Percentiles rank a stretch among this genome's conserved stretches.
These are phyloP conservation scores for Anser cygnoides DNA, from an alignment of 2,113 vertebrate genomes.

Conservation along the genomic window DNA sequence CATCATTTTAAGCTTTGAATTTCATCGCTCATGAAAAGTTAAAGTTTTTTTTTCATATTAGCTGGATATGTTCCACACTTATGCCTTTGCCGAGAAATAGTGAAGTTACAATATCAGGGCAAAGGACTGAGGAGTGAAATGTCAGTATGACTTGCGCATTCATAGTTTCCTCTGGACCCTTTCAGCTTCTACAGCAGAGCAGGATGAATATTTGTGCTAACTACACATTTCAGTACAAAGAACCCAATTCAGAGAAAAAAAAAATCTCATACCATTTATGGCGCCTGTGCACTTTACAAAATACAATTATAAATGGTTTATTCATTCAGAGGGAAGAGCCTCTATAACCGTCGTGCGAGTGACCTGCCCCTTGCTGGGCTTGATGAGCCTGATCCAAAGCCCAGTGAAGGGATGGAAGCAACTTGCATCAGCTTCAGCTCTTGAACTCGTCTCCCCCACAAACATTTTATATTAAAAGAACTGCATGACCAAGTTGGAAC, in stretches of 20 bases:
- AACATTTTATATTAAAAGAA: background rate
- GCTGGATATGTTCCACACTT: background rate
- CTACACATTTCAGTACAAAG: slow-evolving; percentile 76
- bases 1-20: background rate
- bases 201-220: slow-evolving; percentile 73
- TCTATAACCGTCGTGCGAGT: slow-evolving; percentile 57
- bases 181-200: slow-evolving; percentile 53
- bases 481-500: background rate
- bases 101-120: background rate
- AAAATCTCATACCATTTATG: slow-evolving; percentile 70
- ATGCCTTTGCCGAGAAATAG: background rate
- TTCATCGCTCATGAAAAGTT: background rate
- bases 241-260: slow-evolving; percentile 69
- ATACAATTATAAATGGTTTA: slow-evolving; percentile 74
- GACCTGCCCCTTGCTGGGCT: slow-evolving; percentile 48
- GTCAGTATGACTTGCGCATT: slow-evolving; percentile 61
- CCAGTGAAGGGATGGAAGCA: background rate
- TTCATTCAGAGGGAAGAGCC: slow-evolving; percentile 72
- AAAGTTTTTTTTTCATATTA: slow-evolving; percentile 20
- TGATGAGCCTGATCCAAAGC: background rate
- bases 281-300: slow-evolving; percentile 70
- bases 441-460: background rate
- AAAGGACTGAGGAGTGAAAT: slow-evolving; percentile 56
- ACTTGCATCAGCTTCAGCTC: background rate
- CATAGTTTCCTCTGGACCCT: slow-evolving; percentile 43